Percentiles rank a stretch among this genome's conserved stretches.
These are phyloP conservation scores for Trogon melanurus DNA, from an alignment of 2,113 vertebrate genomes.

Conservation along the genomic window DNA sequence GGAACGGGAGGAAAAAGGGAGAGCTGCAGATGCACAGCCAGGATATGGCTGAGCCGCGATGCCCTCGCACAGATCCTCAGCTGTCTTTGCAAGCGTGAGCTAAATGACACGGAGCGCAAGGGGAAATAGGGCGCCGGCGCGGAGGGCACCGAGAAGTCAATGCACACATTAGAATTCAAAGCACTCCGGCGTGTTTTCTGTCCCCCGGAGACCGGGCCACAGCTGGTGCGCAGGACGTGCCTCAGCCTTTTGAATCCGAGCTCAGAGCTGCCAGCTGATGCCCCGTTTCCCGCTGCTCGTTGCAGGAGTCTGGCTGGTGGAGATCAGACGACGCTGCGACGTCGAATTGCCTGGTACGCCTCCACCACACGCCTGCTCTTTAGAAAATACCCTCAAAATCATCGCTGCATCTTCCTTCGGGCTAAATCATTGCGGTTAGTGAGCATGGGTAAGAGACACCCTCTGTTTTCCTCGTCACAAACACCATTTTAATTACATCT, in stretches of 20 bases:
- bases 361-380: neutral
- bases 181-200: constrained; percentile 26
- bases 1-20: neutral
- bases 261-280: constrained; percentile 51
- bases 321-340: neutral
- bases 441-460: neutral
- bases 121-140: neutral
- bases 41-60: neutral
- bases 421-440: neutral
- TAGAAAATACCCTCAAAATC: neutral
- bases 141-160: constrained; percentile 11
- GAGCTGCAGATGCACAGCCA: neutral
- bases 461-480: constrained; percentile 12
- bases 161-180: constrained; percentile 50
- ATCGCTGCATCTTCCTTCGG: neutral
- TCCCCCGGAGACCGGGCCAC: neutral
- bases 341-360: neutral
- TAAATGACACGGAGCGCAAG: neutral
- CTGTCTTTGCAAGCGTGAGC: neutral
- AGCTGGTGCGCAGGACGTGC: constrained; percentile 42
- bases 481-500: neutral
- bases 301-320: neutral
- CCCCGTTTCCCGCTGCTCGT: neutral
- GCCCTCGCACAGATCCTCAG: neutral
- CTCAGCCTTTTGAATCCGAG: constrained; percentile 18